Base-by-base conservation (phyloP, 2,113 vertebrate species). In the Xyliphius kryptos region DNA sequence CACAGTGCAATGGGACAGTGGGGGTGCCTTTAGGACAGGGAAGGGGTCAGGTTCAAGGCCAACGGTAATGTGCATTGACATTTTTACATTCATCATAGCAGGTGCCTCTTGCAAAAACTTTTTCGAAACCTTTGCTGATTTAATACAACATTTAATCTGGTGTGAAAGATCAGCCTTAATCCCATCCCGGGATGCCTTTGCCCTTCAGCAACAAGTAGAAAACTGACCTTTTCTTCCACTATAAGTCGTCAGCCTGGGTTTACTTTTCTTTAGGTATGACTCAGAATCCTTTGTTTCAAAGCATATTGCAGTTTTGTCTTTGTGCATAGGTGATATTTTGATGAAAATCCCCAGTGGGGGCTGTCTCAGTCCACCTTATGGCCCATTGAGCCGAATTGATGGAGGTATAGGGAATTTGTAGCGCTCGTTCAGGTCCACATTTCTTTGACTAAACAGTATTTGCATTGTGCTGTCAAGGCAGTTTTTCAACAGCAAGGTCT, bases 371-470 rank as follows among this genome's bases (percentile, higher is more conserved):
- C 46, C 56, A 54, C 66, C 60, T 43, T 62, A 68, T 59, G 49
- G 65, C 64, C 54, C 55, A 61, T 68, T 61, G 36, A 65, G 53
- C 48, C 61, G 60, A 50, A 44, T 38, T 68, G 63, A 72, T 72
- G 70, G 51, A 56, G 56, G 66, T 44, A 38, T 32, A 20, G 66
- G 61, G 66, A 68, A 65, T 68, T 65, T 37, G 21, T 60, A 65
- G 62, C 56, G 63, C 66, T 64, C 53, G 53, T 62, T 68, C 44
- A 63, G 41, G 44, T 49, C 50, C 16, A 36, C 52, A 17, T 72
- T 68, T 68, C 70, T 68, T 61, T 60, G 66, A 68, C 66, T 68
- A 68, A 68, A 72, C 66, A 72, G 51, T 72, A 72, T 72, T 65
- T 22, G 38, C 37, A 68, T 68, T 68, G 26, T 65, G 70, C 70